Percentiles rank a stretch among this genome's conserved stretches.
phyloP scores from a whole-genome alignment of 2,113 vertebrate species.

The Pedionomus torquatus region DNA sequence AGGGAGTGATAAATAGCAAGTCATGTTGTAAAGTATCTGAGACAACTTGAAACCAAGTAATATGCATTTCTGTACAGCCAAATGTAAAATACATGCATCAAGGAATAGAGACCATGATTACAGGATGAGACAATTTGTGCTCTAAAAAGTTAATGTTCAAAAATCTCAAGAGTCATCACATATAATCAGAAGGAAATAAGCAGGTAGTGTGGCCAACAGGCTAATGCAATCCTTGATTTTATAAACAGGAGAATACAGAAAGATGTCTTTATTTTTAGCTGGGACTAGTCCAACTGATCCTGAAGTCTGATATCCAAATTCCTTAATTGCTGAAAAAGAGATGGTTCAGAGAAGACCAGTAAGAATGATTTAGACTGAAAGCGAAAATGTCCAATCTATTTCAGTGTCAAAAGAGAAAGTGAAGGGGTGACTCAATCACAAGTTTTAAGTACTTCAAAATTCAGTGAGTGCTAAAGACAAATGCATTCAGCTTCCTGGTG shows the following conservation, averaged over 20 bases:
- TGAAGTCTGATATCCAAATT: neutral
- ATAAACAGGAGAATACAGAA: neutral
- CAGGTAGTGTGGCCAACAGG: neutral
- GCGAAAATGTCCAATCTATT: neutral
- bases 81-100: neutral
- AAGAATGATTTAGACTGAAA: neutral
- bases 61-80: neutral
- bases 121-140: neutral
- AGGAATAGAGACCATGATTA: neutral
- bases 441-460: neutral
- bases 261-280: neutral
- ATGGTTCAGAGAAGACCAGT: neutral
- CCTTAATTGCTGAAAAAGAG: neutral
- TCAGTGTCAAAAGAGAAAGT: neutral
- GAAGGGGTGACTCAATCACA: neutral
- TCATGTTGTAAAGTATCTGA: neutral
- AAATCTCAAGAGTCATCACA: neutral
- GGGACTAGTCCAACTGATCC: neutral
- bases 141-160: neutral
- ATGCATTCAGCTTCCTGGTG: neutral
- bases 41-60: neutral
- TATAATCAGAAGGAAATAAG: conserved; percentile 5
- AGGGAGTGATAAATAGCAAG: neutral
- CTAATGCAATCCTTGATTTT: neutral
- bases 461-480: neutral